Evolutionary conservation across 2,113 vertebrate species (phyloP), one percentile per base, ranked within the genome.

Genomic region (Catharus minimus): DNA sequence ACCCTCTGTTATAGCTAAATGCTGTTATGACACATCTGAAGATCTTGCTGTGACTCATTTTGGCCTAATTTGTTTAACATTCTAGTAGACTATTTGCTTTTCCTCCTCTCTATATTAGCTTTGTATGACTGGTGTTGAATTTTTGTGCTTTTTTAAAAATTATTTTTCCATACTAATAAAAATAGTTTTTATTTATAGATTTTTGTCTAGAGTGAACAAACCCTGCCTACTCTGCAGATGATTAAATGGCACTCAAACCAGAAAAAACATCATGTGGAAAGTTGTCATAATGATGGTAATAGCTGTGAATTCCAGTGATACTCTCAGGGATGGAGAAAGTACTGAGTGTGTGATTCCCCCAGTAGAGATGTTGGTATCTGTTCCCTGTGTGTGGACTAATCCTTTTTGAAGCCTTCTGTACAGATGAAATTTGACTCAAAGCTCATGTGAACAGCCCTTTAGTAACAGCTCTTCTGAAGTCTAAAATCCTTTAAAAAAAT

Each of bases 11-110:
- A 26, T 18, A 44, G 26, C 39, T 81, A 44, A 39, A n/a, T 57
- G 36, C 24, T 74, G 12, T 36, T 74, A 20, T 33, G 52, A 17
- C 15, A 9, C 6, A 41, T 66, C 28, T 76, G 50, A 65, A 78
- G 39, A 22, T 75, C 17, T n/a, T 65, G 5, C 57, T 84, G 18
- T 82, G 60, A 67, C 27, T 75, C 46, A 44, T 57, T 90, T 83
- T 65, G 58, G 60, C 56, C 77, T 90, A 43, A 90, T 85, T 68
- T 88, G 38, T 88, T 91, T 96, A 92, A 89, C 27, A 5, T 74
- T 72, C 69, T 82, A 12, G 18, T 73, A 43, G 18, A 47, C 21
- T 58, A 38, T 50, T 71, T 79, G 15, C 7, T 73, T 72, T 66
- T 92, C 49, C 5, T 32, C 10, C 18, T 7, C 7, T 64, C 46